Base-by-base conservation (phyloP, 2,797 vertebrate species). In the Spinibarbus caldwelli region DNA sequence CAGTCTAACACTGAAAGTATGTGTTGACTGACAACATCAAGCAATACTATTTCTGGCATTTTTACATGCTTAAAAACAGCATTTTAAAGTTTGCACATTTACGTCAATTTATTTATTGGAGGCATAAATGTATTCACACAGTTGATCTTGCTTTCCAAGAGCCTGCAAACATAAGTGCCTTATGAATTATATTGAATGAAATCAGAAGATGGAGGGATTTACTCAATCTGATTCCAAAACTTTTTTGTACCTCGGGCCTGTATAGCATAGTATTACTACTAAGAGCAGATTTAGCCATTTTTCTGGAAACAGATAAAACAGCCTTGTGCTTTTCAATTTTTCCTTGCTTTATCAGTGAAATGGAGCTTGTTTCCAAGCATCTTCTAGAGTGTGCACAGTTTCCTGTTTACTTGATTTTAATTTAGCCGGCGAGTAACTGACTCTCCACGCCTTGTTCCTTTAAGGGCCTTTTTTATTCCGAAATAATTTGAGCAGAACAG, bases 401-500 rank as follows among this genome's bases (percentile, higher is more conserved):
- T 78, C 38, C 62, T 70, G 62, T 62, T 85, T 83, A 54, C 41
- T 45, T 47, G 38, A 83, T 78, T 82, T 57, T 76, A 87, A 70
- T 89, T 87, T 80, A 38, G 23, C 45, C 49, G 23, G 68, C 12
- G 41, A 67, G 66, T 80, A 77, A 87, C 88, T 52, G 54, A 86
- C 47, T 85, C 84, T 49, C 85, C 68, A 70, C n/a, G n/a, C 80
- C 73, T 54, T 72, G 68, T 52, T 81, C 73, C 67, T 83, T 86
- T 86, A 72, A 86, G 75, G 66, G 47, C 38, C 64, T 54, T 31
- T 81, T 80, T 83, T 85, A n/a, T 78, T 83, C 81, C 49, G 2
- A 71, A 90, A 87, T 82, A 47, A 76, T 86, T 85, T 85, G 92
- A 91, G 86, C 52, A 86, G 91, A 92, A 91, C 86, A 34, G 83